Base-by-base conservation (phyloP, 2,888 invertebrate species). In the Chromoteleia sp. region DNA sequence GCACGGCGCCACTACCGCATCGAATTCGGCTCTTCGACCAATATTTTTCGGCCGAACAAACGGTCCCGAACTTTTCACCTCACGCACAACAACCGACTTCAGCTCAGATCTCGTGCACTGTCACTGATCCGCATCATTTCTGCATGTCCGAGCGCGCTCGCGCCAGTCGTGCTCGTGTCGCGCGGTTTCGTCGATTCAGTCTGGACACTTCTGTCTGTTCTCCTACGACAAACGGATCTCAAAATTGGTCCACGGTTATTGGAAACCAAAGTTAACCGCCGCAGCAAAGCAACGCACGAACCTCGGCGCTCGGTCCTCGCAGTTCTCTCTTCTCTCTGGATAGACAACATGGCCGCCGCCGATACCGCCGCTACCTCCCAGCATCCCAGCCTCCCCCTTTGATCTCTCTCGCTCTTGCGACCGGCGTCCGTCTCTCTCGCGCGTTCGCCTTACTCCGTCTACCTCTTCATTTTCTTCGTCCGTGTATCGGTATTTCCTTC, bases 341-440 rank as follows among this genome's bases (percentile, higher is more conserved):
- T 94, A 94, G 94, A 94, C 94, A 94, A 94, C 94, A 94, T 94
- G 94, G 89, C 88, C 85, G 93, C 93, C 93, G 93, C 93, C 93
- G 93, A 92, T 93, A 93, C 92, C 93, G 92, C 93, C 93, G 93
- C 93, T 93, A 93, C 93, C 93, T 93, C 93, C 92, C 90, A 89
- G 93, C 93, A 92, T 93, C 93, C 92, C 92, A 87, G 93, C 92
- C 91, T 89, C 92, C 85, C 83, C 81, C 84, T 84, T 81, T 76
- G 83, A 71, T 81, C 82, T 92, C 91, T 92, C 85, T 92, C 91
- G 33, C 68, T 92, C 84, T 91, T 75, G 76, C 81, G 80, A 59
- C 80, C 74, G 73, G 74, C 70, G 71, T 70, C 81, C 75, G 70
- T 82, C 82, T 74, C 56, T 77, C 81, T 84, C 83, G 65, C 70